Conservation (phyloP, 2,888 invertebrate genomes). For the Branchipolynoe longqiensis region DNA sequence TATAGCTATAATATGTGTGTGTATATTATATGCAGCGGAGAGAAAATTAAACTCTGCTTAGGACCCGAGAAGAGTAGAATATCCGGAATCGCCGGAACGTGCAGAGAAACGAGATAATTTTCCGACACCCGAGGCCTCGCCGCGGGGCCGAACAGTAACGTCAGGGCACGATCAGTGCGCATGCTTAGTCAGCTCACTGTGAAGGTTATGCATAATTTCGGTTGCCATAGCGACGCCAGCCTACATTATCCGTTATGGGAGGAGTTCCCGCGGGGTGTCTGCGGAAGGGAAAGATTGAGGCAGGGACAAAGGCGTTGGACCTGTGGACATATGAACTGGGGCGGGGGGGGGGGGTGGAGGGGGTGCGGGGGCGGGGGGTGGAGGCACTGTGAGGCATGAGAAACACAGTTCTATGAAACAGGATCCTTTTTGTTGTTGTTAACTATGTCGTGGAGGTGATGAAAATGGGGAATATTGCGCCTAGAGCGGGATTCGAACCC, state of each 20-base stretch:
- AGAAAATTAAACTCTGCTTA: conserved; percentile 35
- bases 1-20: too few relatives aligned
- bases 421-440: too few relatives aligned
- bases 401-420: too few relatives aligned
- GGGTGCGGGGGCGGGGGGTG: too few relatives aligned
- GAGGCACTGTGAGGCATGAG: too few relatives aligned
- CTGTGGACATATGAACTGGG: conserved; percentile 24
- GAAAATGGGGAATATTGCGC: too few relatives aligned
- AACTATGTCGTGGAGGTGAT: too few relatives aligned
- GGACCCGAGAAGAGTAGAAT: conserved; percentile 26
- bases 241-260: conserved; percentile 48
- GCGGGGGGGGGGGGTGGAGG: too few relatives aligned
- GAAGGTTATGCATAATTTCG: conserved; percentile 56
- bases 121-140: conserved; percentile 3
- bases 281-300: conserved; percentile 42
- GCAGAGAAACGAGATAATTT: conserved; percentile 47
- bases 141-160: conserved; percentile 40
- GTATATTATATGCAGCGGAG: too few relatives aligned
- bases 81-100: conserved; percentile 17
- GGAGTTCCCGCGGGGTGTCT: neutral
- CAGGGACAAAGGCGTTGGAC: conserved; percentile 33
- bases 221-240: conserved; percentile 52
- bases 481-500: too few relatives aligned
- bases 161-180: conserved; percentile 54
- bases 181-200: conserved; percentile 44